Evolutionary conservation across 2,797 vertebrate species (phyloP), one percentile per base, ranked within the genome.

Genomic region (Pangasius macronema): DNA sequence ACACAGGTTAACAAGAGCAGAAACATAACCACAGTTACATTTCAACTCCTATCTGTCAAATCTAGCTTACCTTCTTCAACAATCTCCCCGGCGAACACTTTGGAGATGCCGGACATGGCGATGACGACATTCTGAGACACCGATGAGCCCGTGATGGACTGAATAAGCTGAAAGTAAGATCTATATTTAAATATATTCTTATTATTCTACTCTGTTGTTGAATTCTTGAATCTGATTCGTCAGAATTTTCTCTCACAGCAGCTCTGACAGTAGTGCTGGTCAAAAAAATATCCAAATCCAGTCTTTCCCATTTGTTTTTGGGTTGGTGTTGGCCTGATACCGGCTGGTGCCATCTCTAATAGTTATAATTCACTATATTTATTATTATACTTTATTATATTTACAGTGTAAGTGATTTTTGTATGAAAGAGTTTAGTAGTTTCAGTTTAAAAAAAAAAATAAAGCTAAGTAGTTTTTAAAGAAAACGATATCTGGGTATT

Each of bases 91-190:
- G 97, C 97, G 51, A 99, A 99, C 83, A 99, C 98, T 91, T 99
- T 99, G 85, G 98, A 93, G 87, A 99, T 99, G 84, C 99, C 98
- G 0, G 98, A 99, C 99, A 99, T 99, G 61, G 98, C 98, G 0
- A 99, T 99, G 18, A 99, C 98, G 7, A 99, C 99, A n/a, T 99
- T 99, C 95, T 99, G 99, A 77, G 99, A 99, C 89, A 99, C 98
- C 0, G 99, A 99, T 27, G 98, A 99, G 87, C 98, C 99, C 0
- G 99, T 99, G 93, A 99, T 99, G 88, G 98, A 99, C 93, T 99
- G 98, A 93, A 99, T 99, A 72, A 99, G 94, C 98, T 99, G 77
- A 53, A 84, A 87, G 4, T 53, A 10, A 86, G 22, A 2, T 16
- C 24, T 53, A n/a, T 10, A 24, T 61, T 39, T n/a, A 3, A 46